phyloP scores from a whole-genome alignment of 2,888 invertebrate species.

The Ophioninae sp. region DNA sequence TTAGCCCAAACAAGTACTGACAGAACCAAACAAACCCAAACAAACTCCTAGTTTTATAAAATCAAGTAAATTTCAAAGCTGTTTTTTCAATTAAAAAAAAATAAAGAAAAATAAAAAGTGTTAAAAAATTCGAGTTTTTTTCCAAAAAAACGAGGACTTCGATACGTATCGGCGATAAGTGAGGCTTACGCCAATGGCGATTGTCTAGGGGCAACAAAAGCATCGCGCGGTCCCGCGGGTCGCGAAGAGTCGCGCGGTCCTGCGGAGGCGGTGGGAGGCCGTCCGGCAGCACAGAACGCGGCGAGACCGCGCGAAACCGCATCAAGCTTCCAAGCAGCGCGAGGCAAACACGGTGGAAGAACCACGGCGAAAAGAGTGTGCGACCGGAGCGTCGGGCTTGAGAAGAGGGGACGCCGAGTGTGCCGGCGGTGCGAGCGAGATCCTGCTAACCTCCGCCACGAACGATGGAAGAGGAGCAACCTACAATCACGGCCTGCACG shows the following conservation, averaged over 20 bases:
- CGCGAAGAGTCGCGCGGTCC: constrained; percentile 70
- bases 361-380: constrained; percentile 66
- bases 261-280: constrained; percentile 78
- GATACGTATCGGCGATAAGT: background rate
- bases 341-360: constrained; percentile 65
- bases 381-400: constrained; percentile 58
- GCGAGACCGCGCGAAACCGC: constrained; percentile 63
- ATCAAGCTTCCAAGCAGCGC: constrained; percentile 49
- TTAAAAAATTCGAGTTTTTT: no score
- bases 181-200: constrained; percentile 74
- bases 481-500: constrained; percentile 81
- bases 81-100: no score
- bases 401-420: constrained; percentile 66
- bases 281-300: background rate
- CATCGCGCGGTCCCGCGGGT: constrained; percentile 70
- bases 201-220: constrained; percentile 76
- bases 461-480: constrained; percentile 69
- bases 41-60: no score
- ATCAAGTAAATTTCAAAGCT: no score
- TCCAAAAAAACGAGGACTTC: no score
- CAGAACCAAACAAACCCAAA: no score
- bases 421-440: constrained; percentile 47
- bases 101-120: no score
- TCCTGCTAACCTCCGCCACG: background rate
- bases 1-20: no score